phyloP scores from a whole-genome alignment of 2,888 invertebrate species.

The Andrena bucephala region DNA sequence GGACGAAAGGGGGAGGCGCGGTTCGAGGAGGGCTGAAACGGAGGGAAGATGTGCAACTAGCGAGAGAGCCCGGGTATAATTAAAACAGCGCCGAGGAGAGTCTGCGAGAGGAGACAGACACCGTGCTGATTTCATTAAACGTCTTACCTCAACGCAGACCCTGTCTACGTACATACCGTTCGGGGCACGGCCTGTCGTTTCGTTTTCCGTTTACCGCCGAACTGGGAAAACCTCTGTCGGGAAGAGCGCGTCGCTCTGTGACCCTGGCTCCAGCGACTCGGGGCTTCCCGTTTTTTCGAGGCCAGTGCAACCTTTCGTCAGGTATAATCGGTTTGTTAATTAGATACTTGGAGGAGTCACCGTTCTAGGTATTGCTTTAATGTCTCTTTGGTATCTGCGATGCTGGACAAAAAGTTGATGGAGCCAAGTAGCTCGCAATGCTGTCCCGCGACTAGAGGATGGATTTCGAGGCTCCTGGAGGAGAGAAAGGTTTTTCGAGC shows the following conservation, averaged over 20 bases:
- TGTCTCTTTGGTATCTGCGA: too few species aligned
- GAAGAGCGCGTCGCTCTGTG: neutral
- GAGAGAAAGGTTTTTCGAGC: neutral
- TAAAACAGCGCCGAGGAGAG: constrained; percentile 74
- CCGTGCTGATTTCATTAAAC: constrained; percentile 76
- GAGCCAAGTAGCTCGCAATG: too few species aligned
- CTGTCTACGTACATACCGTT: constrained; percentile 59
- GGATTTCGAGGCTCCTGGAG: neutral
- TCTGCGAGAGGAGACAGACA: constrained; percentile 74
- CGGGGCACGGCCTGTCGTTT: constrained; percentile 58
- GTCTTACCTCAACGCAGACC: constrained; percentile 73
- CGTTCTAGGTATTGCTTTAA: too few species aligned
- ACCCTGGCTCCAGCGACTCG: neutral
- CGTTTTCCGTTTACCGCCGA: constrained; percentile 49
- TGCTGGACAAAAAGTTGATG: too few species aligned
- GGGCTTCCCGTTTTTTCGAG: neutral
- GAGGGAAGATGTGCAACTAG: constrained; percentile 68
- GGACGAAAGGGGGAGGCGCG: constrained; percentile 33
- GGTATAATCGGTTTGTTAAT: neutral
- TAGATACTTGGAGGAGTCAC: too few species aligned
- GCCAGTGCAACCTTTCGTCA: neutral
- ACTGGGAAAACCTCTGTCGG: neutral
- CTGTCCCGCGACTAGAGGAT: neutral
- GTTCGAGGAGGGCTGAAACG: constrained; percentile 58
- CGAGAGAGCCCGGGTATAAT: constrained; percentile 73